Evolutionary conservation across 2,113 vertebrate species (phyloP).

Genomic region (Centropus bengalensis): DNA sequence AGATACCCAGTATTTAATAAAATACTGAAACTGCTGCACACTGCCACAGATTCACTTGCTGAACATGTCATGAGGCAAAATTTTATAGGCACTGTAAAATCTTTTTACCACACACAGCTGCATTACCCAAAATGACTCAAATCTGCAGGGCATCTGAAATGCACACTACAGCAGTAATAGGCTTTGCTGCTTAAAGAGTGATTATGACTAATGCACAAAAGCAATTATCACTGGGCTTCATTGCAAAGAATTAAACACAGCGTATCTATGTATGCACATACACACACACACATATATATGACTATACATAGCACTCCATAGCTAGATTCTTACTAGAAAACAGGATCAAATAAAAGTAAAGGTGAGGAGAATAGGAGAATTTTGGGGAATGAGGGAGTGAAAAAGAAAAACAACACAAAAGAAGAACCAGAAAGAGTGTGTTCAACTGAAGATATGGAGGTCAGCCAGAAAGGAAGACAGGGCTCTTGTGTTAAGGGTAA

Average conservation of each 20-base stretch:
- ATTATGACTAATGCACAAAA: slow-evolving; percentile 78
- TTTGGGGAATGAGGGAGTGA: not conserved
- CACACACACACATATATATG: not conserved
- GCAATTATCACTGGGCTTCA: slow-evolving; percentile 73
- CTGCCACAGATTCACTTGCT: slow-evolving; percentile 69
- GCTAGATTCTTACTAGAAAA: not conserved
- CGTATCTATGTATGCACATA: not conserved
- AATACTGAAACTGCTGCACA: slow-evolving; percentile 31
- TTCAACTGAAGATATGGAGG: not conserved
- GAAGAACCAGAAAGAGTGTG: rapidly evolving
- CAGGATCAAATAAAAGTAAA: not conserved
- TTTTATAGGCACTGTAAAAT: slow-evolving; percentile 79
- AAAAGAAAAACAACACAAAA: not conserved
- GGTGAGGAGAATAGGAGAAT: not conserved
- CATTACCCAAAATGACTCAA: slow-evolving; percentile 74
- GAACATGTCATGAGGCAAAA: slow-evolving; percentile 75
- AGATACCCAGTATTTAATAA: slow-evolving; percentile 54
- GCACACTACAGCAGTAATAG: slow-evolving; percentile 69
- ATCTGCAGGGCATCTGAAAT: slow-evolving; percentile 79
- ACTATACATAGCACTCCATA: not conserved
- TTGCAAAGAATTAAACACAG: slow-evolving; percentile 64
- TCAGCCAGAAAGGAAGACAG: not conserved
- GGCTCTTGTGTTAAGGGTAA: not conserved
- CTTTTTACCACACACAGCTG: slow-evolving; percentile 81
- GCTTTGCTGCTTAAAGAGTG: slow-evolving; percentile 78